These are phyloP conservation scores for Dysdera silvatica DNA, from an alignment of 1,140 invertebrate genomes.

Conservation along the genomic window DNA sequence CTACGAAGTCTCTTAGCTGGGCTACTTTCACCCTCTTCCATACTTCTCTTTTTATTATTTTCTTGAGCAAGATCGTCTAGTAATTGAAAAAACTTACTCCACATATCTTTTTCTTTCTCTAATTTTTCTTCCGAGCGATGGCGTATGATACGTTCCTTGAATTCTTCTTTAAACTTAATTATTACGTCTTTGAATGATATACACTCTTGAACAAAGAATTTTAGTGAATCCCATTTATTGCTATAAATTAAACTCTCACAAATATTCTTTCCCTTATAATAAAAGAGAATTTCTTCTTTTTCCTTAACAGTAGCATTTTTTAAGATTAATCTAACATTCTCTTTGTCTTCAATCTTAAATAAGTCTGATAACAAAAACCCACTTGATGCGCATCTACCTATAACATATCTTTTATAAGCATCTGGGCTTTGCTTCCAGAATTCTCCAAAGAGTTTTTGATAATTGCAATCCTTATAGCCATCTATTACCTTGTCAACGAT, in stretches of 20 bases:
- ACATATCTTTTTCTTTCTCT: neutral
- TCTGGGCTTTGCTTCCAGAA: slow-evolving; percentile 16
- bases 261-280: neutral
- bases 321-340: slow-evolving; percentile 6
- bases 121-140: neutral
- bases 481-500: slow-evolving; percentile 2
- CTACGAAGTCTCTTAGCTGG: slow-evolving; percentile 9
- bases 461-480: slow-evolving; percentile 14
- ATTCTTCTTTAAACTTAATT: slow-evolving; percentile 11
- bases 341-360: slow-evolving; percentile 5
- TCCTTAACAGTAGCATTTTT: slow-evolving; percentile 10
- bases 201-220: slow-evolving; percentile 15
- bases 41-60: slow-evolving; percentile 7
- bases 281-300: slow-evolving; percentile 12
- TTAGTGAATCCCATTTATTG: slow-evolving; percentile 4
- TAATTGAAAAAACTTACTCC: slow-evolving; percentile 13
- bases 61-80: slow-evolving; percentile 6
- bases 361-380: neutral
- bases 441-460: slow-evolving; percentile 22
- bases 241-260: slow-evolving; percentile 5
- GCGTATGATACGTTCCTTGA: neutral
- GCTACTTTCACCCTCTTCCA: slow-evolving; percentile 13
- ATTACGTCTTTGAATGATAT: slow-evolving; percentile 1
- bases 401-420: slow-evolving; percentile 14
- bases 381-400: slow-evolving; percentile 8